Base-by-base conservation (phyloP, 2,113 vertebrate species). In the Brachyistius frenatus region DNA sequence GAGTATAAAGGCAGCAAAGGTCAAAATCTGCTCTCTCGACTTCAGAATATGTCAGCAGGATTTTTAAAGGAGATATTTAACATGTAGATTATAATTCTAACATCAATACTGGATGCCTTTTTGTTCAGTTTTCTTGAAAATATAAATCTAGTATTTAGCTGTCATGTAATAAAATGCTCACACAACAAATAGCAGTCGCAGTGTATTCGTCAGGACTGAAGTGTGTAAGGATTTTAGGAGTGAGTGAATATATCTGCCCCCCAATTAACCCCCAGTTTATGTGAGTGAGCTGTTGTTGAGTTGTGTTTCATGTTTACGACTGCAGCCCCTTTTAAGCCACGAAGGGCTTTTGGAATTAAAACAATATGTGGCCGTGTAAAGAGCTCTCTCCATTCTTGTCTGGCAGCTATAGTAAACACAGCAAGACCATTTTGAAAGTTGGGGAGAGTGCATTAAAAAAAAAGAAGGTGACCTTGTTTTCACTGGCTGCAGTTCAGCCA, bases 391-490 rank as follows among this genome's bases (percentile, higher is more conserved):
- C 52, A n/a, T 73, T 85, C 74, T 78, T 56, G 56, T 78, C 77
- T 78, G 71, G 47, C 77, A 62, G 80, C 41, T 41, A 23, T 66
- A 73, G 62, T 86, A 83, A 90, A 88, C 80, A 84, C 53, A 67
- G 23, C 46, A 2, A 58, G 53, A 66, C 76, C 9, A 41, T 76
- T 84, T 73, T 14, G 67, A 79, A 71, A 67, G 47, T 73, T 46
- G 14, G 44, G 68, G n/a, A 0, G 10, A 13, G n/a, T 49, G 37
- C 15, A 64, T 52, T 72, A 53, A 64, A 63, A 60, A 66, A 60
- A 55, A 68, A 52, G 23, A 23, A 23, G 23, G 23, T 61, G 78
- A 81, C 71, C 73, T 82, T 57, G 55, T 85, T 89, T 83, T 47
- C 5, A 16, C 14, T 76, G 58, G 66, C 69, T 61, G 53, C 33